Percentiles rank a stretch among this genome's conserved stretches.
Evolutionary conservation across 2,888 invertebrate genomes (phyloP).

Genomic region (Plagiodera versicolora): DNA sequence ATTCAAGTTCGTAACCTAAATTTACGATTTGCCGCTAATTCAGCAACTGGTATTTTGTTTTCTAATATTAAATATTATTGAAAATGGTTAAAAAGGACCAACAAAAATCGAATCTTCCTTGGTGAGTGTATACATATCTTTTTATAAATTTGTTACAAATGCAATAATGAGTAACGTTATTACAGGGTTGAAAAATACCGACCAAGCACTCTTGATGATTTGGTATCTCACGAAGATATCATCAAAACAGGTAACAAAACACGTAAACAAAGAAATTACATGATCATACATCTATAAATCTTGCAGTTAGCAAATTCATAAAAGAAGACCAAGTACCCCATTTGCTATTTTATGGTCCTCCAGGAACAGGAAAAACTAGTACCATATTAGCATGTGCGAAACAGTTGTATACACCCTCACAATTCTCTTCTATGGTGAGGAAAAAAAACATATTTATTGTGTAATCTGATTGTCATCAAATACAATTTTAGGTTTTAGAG

Average conservation of each 20-base stretch:
- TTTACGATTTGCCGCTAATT: too few relatives aligned
- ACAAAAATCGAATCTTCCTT: constrained; percentile 60
- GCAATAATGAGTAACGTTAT: constrained; percentile 17
- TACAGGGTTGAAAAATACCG: constrained; percentile 98
- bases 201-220: constrained; percentile 84
- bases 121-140: constrained; percentile 53
- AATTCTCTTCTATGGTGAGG: constrained; percentile 96
- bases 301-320: constrained; percentile 81
- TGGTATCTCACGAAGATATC: constrained; percentile 97
- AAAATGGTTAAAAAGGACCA: constrained; percentile 24
- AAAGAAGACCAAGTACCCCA: constrained; percentile 92
- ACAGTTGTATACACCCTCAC: constrained; percentile 84
- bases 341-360: constrained; percentile 95
- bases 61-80: neutral
- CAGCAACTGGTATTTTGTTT: too few relatives aligned
- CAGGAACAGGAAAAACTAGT: constrained; percentile 97
- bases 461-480: constrained; percentile 2
- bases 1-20: too few relatives aligned
- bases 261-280: too few relatives aligned
- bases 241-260: constrained; percentile 81
- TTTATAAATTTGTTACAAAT: constrained; percentile 14
- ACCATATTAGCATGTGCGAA: constrained; percentile 95
- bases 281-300: neutral
- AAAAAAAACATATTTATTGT: constrained; percentile 29
- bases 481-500: constrained; percentile 70